Conservation (phyloP, 2,797 vertebrate species). For the Tachyglossus aculeatus region DNA sequence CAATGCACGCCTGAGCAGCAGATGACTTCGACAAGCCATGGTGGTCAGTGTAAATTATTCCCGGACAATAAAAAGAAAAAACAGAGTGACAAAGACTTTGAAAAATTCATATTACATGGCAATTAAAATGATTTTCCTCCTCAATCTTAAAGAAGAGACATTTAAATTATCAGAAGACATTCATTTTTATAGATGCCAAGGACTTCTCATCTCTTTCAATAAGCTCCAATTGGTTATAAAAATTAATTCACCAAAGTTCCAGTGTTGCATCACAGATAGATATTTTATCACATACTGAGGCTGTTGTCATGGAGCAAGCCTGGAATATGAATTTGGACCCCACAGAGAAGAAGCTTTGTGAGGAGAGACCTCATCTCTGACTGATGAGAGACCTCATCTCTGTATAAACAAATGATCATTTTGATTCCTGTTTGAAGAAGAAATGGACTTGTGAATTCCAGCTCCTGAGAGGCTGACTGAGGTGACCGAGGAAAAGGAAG, state of each 20-base stretch:
- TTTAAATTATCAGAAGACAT: background rate
- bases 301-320: background rate
- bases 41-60: background rate
- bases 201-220: background rate
- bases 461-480: too few species aligned
- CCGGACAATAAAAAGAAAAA: background rate
- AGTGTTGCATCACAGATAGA: background rate
- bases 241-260: background rate
- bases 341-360: too few species aligned
- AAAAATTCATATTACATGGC: background rate
- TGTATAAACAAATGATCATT: too few species aligned
- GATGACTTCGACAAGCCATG: background rate
- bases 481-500: too few species aligned
- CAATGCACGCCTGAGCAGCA: background rate
- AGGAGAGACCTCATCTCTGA: too few species aligned
- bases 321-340: background rate
- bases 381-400: too few species aligned
- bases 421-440: too few species aligned
- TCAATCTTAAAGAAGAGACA: background rate
- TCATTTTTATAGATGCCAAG: background rate
- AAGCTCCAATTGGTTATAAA: slow-evolving; percentile 4
- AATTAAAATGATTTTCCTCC: slow-evolving; percentile 13
- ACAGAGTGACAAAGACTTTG: background rate
- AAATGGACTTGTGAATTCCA: too few species aligned
- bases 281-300: background rate